Evolutionary conservation across 2,113 vertebrate genomes (phyloP), one percentile per base, ranked within the genome.

Genomic region (Sakesphorus luctuosus): DNA sequence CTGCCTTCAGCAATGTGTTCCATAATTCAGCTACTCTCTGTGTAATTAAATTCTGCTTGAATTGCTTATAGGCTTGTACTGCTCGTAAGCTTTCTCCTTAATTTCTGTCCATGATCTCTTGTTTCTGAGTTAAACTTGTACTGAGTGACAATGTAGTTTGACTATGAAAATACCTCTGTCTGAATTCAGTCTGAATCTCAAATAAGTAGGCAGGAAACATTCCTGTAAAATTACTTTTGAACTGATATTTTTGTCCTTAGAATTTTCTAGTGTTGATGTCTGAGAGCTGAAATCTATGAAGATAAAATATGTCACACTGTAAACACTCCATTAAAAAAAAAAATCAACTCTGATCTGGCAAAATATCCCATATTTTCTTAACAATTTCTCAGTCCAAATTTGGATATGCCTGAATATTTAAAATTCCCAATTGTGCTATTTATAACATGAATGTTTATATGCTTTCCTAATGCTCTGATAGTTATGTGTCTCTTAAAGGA

Each of bases 31-130:
- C 89, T 66, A 94, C 90, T 95, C 91, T 96, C 95, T 94, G 91
- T 87, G 89, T 97, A 98, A 98, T 98, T 97, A 98, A 98, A 98
- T 98, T 97, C 97, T 96, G 66, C 96, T 94, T 83, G 73, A 96
- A 97, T 96, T 97, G 96, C 97, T 98, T 94, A 97, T 97, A 93
- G 97, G 94, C 77, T 96, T 97, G 23, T 84, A 87, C 38, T 90
- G 43, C 76, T 95, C 89, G 63, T 84, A 95, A 94, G 89, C 86
- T 94, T 84, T 85, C 83, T 97, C 50, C 69, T 96, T 96, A 95
- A 94, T 95, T 97, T 93, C 67, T 85, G 59, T 91, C 81, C 74
- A 4, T 86, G 93, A 94, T 95, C 91, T 96, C 80, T 61, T 91
- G 66, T 94, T 98, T 95, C 89, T 93, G 81, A 97, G 85, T 96